Conservation (phyloP, 2,888 invertebrate species). For the Bugulina stolonifera region DNA sequence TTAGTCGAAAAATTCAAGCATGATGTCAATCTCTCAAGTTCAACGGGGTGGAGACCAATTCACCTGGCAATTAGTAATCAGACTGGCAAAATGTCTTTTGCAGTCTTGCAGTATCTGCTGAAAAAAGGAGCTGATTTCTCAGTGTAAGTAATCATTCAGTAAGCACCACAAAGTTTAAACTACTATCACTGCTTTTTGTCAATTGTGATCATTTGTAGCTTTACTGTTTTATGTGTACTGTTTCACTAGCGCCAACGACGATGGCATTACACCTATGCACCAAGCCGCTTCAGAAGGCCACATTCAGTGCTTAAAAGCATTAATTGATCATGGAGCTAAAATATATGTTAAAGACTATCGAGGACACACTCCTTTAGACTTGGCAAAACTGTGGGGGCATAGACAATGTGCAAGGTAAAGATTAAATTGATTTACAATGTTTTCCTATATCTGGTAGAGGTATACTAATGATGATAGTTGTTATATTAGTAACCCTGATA, state of each 20-base stretch:
- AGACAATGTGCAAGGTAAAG: conserved; percentile 51
- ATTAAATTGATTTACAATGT: too few relatives aligned
- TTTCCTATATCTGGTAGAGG: too few relatives aligned
- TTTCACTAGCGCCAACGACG: conserved; percentile 49
- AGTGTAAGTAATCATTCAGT: conserved; percentile 43
- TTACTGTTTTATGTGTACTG: too few relatives aligned
- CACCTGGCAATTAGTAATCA: conserved; percentile 51
- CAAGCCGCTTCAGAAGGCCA: conserved; percentile 53
- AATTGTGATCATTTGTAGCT: too few relatives aligned
- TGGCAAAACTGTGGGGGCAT: conserved; percentile 53
- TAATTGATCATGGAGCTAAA: conserved; percentile 45
- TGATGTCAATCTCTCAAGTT: conserved; percentile 46
- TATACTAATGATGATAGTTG: too few relatives aligned
- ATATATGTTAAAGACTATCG: conserved; percentile 44
- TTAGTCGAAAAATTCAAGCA: conserved; percentile 48
- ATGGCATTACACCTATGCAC: conserved; percentile 51
- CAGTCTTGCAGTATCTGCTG: conserved; percentile 46
- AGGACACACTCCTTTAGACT: conserved; percentile 51
- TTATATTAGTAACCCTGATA: too few relatives aligned
- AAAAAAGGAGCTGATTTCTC: conserved; percentile 47
- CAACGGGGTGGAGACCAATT: conserved; percentile 50
- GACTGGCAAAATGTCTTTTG: conserved; percentile 46
- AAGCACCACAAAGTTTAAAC: too few relatives aligned
- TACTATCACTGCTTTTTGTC: too few relatives aligned
- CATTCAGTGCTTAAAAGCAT: conserved; percentile 48